Conservation (phyloP, 2,888 invertebrate genomes). For the Pterobdella sp. region DNA sequence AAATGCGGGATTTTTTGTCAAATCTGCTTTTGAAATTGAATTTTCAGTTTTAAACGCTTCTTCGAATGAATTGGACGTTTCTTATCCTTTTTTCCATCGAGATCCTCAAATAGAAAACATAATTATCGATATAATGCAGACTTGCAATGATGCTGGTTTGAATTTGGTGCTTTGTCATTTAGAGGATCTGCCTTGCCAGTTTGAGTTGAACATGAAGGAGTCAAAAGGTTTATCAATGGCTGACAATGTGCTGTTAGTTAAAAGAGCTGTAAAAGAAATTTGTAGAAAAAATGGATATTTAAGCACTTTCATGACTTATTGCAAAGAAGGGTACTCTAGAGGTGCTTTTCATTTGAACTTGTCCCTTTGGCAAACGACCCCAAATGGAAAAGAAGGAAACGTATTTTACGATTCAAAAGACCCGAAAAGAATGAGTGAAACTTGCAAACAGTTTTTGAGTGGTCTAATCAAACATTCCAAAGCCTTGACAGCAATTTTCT, state of each 20-base stretch:
- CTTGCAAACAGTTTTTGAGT: conserved; percentile 35
- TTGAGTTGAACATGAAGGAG: conserved; percentile 34
- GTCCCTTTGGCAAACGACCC: conserved; percentile 33
- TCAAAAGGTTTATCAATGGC: conserved; percentile 31
- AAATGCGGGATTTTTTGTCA: conserved; percentile 15
- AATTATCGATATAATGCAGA: conserved; percentile 27
- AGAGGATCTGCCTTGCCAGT: conserved; percentile 35
- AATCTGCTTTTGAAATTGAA: conserved; percentile 33
- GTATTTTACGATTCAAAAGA: conserved; percentile 29
- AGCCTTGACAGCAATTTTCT: conserved; percentile 36
- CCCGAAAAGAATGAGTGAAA: conserved; percentile 28
- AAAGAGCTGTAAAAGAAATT: conserved; percentile 36
- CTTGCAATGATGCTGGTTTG: conserved; percentile 22
- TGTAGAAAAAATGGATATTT: conserved; percentile 6
- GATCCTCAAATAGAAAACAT: not conserved
- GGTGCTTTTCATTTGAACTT: conserved; percentile 37
- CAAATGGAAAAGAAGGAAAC: conserved; percentile 22
- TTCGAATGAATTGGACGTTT: conserved; percentile 21
- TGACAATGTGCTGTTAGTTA: conserved; percentile 34
- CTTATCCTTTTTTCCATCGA: not conserved
- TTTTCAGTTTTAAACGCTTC: conserved; percentile 4
- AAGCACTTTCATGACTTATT: conserved; percentile 38
- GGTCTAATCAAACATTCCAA: conserved; percentile 35
- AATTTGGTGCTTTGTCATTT: conserved; percentile 29
- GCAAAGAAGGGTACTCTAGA: conserved; percentile 11